A percentile compares a stretch with the other conserved stretches of the same genome.
phyloP scores from a whole-genome alignment of 2,888 invertebrate species.

The Maniola hyperantus region DNA sequence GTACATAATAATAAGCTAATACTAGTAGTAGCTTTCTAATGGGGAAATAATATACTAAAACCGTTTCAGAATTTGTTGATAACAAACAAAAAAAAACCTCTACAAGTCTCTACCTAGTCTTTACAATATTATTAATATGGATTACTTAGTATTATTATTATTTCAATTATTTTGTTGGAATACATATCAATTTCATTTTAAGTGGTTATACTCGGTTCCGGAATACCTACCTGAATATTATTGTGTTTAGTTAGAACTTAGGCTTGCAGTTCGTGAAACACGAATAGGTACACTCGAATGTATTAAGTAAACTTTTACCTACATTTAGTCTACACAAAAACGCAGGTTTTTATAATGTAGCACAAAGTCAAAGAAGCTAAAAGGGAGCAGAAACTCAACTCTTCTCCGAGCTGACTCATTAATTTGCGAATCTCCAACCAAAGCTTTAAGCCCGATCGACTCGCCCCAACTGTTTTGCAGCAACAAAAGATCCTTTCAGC shows the following conservation, averaged over 20 bases:
- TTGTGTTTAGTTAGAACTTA: background rate
- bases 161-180: too few relatives aligned
- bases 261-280: background rate
- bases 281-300: background rate
- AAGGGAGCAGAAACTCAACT: slow-evolving; percentile 60
- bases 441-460: slow-evolving; percentile 73
- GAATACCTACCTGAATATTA: background rate
- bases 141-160: too few relatives aligned
- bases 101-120: too few relatives aligned
- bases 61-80: too few relatives aligned
- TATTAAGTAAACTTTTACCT: background rate
- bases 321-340: background rate
- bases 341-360: slow-evolving; percentile 24
- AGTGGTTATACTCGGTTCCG: background rate
- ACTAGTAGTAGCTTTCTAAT: too few relatives aligned
- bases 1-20: too few relatives aligned
- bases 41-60: too few relatives aligned
- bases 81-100: too few relatives aligned
- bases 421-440: slow-evolving; percentile 73
- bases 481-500: slow-evolving; percentile 76
- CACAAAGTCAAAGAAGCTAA: slow-evolving; percentile 44
- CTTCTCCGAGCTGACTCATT: slow-evolving; percentile 64
- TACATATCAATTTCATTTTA: background rate
- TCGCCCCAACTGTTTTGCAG: slow-evolving; percentile 73
- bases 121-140: too few relatives aligned